phyloP scores from a whole-genome alignment of 2,888 invertebrate species.

The Cremastinae sp. region DNA sequence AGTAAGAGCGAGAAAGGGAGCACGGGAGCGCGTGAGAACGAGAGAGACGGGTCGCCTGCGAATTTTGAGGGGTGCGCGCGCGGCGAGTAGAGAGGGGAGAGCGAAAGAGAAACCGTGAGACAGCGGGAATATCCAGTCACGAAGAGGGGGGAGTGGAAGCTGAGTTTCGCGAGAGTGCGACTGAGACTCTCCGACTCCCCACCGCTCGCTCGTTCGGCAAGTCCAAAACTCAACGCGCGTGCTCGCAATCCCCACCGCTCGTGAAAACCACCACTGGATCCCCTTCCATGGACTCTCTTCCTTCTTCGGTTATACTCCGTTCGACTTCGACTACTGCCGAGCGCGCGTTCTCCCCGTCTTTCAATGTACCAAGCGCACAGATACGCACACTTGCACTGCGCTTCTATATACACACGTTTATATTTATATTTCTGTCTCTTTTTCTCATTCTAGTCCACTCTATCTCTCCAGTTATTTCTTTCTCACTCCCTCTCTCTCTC shows the following conservation, averaged over 20 bases:
- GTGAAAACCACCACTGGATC: constrained; percentile 45
- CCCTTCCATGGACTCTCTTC: constrained; percentile 39
- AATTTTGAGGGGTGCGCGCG: constrained; percentile 39
- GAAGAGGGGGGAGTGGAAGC: constrained; percentile 40
- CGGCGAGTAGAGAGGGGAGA: constrained; percentile 20
- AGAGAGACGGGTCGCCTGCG: constrained; percentile 1
- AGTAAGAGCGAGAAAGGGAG: constrained; percentile 32
- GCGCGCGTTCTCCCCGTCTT: constrained; percentile 22
- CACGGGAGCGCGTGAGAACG: constrained; percentile 16
- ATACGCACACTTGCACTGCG: too few species aligned
- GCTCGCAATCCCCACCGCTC: constrained; percentile 68
- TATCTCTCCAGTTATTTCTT: constrained; percentile 19
- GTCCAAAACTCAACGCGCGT: constrained; percentile 68
- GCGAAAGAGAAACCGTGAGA: not conserved
- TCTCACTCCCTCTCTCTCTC: not conserved
- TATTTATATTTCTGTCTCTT: not conserved
- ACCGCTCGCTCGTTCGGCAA: constrained; percentile 64
- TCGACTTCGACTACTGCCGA: constrained; percentile 45
- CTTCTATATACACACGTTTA: constrained; percentile 4
- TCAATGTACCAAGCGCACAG: too few species aligned
- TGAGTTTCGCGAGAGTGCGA: constrained; percentile 56
- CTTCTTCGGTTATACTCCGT: constrained; percentile 36
- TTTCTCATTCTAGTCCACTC: not conserved
- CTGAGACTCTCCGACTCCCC: constrained; percentile 65
- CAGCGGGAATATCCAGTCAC: constrained; percentile 5